A percentile compares a stretch with the other conserved stretches of the same genome.
Conservation (phyloP, 2,888 invertebrate genomes). For the Diplolepis rosae region DNA sequence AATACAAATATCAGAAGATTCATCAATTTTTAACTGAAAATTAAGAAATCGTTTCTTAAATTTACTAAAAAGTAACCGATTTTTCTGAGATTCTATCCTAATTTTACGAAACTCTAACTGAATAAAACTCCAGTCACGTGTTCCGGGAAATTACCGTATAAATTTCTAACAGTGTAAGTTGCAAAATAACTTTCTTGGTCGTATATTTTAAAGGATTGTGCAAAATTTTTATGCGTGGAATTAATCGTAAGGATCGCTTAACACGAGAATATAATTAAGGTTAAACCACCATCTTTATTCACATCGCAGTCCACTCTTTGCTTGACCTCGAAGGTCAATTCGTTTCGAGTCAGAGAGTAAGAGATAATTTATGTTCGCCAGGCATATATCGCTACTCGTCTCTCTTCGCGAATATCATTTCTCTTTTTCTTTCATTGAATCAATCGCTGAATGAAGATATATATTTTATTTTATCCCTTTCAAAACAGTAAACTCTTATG, state of each 20-base stretch:
- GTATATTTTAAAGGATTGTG: too few relatives aligned
- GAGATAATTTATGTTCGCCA: constrained; percentile 18
- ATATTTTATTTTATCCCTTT: background rate
- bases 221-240: background rate
- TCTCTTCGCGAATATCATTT: background rate
- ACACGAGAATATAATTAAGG: constrained; percentile 52
- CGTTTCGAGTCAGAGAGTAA: constrained; percentile 6
- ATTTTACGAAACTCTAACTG: too few relatives aligned
- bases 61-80: too few relatives aligned
- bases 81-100: too few relatives aligned
- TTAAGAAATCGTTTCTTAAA: too few relatives aligned
- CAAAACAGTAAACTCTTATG: background rate
- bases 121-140: too few relatives aligned
- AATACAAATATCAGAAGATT: too few relatives aligned
- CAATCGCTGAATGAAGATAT: background rate
- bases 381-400: constrained; percentile 11
- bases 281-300: constrained; percentile 51
- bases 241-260: constrained; percentile 39
- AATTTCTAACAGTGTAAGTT: too few relatives aligned
- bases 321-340: constrained; percentile 42
- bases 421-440: background rate
- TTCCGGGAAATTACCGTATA: too few relatives aligned
- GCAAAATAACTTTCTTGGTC: too few relatives aligned
- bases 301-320: constrained; percentile 52
- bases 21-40: too few relatives aligned